A percentile compares a stretch with the other conserved stretches of the same genome.
phyloP scores from a whole-genome alignment of 1,140 invertebrate genomes.

The Zaprionus gabonicus region DNA sequence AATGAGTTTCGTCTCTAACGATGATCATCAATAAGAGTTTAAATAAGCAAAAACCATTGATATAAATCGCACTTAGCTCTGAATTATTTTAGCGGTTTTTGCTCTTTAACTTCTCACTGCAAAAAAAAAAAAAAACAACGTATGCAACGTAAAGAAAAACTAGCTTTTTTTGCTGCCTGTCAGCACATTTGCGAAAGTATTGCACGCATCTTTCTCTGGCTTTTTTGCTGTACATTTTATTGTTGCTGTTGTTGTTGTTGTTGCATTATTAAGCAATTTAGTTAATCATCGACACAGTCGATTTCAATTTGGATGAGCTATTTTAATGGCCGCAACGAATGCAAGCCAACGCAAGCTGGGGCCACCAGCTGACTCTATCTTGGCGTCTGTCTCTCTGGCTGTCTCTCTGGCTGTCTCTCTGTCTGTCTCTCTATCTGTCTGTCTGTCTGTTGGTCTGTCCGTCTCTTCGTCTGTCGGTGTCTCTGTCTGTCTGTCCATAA shows the following conservation, averaged over 20 bases:
- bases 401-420: background rate
- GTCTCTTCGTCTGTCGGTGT: background rate
- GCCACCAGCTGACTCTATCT: background rate
- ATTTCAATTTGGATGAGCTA: slow-evolving; percentile 76
- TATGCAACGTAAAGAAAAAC: background rate
- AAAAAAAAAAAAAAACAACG: background rate
- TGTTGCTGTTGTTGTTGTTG: slow-evolving; percentile 35
- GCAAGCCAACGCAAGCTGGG: slow-evolving; percentile 28
- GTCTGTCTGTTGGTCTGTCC: background rate
- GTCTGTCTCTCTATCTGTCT: background rate
- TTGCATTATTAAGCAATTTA: slow-evolving; percentile 71
- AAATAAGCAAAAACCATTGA: background rate
- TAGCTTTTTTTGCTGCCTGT: background rate
- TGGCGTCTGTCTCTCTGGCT: background rate
- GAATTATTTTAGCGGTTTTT: background rate
- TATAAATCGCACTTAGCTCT: background rate
- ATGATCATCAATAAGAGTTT: background rate
- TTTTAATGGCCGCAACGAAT: slow-evolving; percentile 68
- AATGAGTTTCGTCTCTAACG: no score
- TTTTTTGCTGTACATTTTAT: slow-evolving; percentile 48
- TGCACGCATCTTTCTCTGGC: slow-evolving; percentile 25
- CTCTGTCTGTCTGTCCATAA: slow-evolving; percentile 5
- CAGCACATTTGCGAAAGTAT: slow-evolving; percentile 1
- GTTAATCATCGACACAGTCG: slow-evolving; percentile 40
- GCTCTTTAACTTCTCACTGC: background rate